Percentiles rank a stretch among this genome's conserved stretches.
Conservation (phyloP, 2,797 vertebrate species). For the Pachyuromys duprasi region DNA sequence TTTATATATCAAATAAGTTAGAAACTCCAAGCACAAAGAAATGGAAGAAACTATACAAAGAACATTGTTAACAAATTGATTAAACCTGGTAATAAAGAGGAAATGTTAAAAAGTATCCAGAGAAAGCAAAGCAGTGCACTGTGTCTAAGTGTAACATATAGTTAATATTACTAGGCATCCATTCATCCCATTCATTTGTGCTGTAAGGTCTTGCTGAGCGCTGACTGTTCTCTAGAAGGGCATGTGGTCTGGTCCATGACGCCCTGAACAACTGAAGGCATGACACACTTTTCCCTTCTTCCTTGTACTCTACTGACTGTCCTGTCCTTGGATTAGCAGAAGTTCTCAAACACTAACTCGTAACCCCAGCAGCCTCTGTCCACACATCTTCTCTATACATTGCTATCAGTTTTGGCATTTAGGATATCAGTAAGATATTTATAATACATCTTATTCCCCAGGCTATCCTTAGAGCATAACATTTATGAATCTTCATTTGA, state of each 20-base stretch:
- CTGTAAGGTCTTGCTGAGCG: background rate
- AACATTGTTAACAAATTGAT: background rate
- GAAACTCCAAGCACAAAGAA: background rate
- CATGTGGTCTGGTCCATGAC: background rate
- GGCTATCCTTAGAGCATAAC: background rate
- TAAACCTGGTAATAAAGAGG: background rate
- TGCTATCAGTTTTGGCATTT: background rate
- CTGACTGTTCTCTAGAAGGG: background rate
- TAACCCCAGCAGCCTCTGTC: background rate
- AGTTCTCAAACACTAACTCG: background rate
- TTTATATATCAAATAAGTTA: background rate
- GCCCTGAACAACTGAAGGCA: background rate
- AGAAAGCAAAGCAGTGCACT: background rate
- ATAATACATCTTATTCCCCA: background rate
- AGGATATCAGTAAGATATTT: background rate
- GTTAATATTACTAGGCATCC: background rate
- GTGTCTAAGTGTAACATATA: background rate
- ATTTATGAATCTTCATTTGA: background rate
- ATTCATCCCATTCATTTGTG: too few relatives aligned
- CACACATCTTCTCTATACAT: background rate
- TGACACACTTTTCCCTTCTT: background rate
- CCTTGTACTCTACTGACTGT: background rate
- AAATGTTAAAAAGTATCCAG: slow-evolving; percentile 6
- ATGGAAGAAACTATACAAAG: background rate
- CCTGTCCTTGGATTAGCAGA: background rate